Base-by-base conservation (phyloP, 2,797 vertebrate species). In the Micropoecilia bifurca region DNA sequence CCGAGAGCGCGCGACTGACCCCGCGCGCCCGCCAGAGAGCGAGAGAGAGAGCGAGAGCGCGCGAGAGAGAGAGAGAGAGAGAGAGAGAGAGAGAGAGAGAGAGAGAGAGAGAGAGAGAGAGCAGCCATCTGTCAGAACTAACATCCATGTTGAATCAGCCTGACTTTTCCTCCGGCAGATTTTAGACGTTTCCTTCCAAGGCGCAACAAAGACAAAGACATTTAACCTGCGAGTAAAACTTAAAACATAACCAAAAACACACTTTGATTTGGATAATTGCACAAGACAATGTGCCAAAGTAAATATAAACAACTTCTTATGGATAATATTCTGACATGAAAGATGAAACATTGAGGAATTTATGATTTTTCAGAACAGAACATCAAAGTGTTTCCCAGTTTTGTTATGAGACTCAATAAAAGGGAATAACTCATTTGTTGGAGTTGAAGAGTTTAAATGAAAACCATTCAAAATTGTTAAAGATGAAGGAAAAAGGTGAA, bases 51-150 rank as follows among this genome's bases (percentile, higher is more conserved):
- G n/a, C n/a, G n/a, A n/a, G n/a, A n/a, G n/a, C n/a, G n/a, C n/a
- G n/a, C n/a, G n/a, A n/a, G n/a, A n/a, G n/a, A n/a, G n/a, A n/a
- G n/a, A n/a, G n/a, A n/a, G n/a, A n/a, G n/a, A n/a, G n/a, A n/a
- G n/a, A n/a, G n/a, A n/a, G n/a, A n/a, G n/a, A n/a, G n/a, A n/a
- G n/a, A n/a, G n/a, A n/a, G n/a, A n/a, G n/a, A n/a, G n/a, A n/a
- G n/a, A n/a, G n/a, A n/a, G n/a, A n/a, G n/a, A n/a, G n/a, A n/a
- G 57, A 83, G 33, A 71, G n/a, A 77, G 59, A 66, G 75, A 75
- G 74, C 68, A 46, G 16, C 2, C 55, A 79, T 79, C 61, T 30
- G 61, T 84, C 53, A 76, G 78, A 86, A 80, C 76, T 55, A 46
- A 59, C 74, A 77, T 1, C 63, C 50, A 79, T 79, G 78, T 53